Base-by-base conservation (phyloP, 1,140 invertebrate species). In the Nomia melanderi region DNA sequence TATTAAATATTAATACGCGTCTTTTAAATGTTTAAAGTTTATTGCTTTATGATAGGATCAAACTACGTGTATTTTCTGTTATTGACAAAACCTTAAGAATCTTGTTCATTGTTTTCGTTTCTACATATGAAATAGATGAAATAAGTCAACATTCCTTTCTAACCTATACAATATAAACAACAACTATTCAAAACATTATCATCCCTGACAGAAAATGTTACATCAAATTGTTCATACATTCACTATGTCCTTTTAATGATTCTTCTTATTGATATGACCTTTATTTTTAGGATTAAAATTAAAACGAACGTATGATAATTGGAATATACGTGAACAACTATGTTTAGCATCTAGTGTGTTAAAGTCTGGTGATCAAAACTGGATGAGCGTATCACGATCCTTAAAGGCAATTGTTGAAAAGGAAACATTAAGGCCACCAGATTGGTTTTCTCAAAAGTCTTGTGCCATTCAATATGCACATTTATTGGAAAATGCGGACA, bases 401-500 rank as follows among this genome's bases (percentile, higher is more conserved):
- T 93, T 94, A 82, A 97, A 95, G 92, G 94, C 92, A 74, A 95
- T 94, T 85, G 94, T 94, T 1, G 97, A 98, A 84, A 93, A 94
- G 66, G 95, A 95, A 62, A 79, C 85, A 1, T 23, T 80, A 72
- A 91, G 96, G 73, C 96, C 97, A 2, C 85, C 93, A 0, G 97
- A 98, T 89, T 98, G 97, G 96, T 98, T 97, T 90, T 97, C 97
- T 0, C 96, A 97, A 87, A 98, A 97, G 91, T 95, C 97, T 83
- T 98, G 98, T 94, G 97, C 97, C 1, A 94, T 96, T 0, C 98
- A 98, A 87, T 99, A 98, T 92, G 95, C 96, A 27, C 94, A 95
- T 41, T 88, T 99, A 4, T 90, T 98, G 17, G 97, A 98, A 86
- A 95, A 96, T 87, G 95, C 96, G 20, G 97, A 98, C 86, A 96